Conservation (phyloP, 2,113 vertebrate genomes). For the Illadopsis cleaveri region DNA sequence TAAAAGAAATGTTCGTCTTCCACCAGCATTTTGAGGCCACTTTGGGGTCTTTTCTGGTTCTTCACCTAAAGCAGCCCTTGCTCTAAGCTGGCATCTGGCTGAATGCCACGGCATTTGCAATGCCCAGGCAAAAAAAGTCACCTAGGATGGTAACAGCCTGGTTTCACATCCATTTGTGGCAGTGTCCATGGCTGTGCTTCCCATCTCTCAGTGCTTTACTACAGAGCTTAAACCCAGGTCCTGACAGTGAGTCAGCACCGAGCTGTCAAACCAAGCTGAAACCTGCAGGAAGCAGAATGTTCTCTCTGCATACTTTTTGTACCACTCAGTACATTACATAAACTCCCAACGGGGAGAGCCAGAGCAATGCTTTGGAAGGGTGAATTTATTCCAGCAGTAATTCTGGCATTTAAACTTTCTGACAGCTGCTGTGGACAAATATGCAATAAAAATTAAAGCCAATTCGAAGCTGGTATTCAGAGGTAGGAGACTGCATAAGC, state of each 20-base stretch:
- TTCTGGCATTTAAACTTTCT: slow-evolving; percentile 48
- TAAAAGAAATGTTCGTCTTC: not conserved
- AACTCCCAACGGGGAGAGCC: slow-evolving; percentile 39
- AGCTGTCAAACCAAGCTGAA: slow-evolving; percentile 21
- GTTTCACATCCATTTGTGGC: slow-evolving; percentile 32
- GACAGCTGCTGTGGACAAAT: slow-evolving; percentile 61
- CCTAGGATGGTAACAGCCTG: not conserved
- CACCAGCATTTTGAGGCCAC: not conserved
- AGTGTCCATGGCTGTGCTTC: not conserved
- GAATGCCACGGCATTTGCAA: not conserved
- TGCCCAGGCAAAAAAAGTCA: not conserved
- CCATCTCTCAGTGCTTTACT: not conserved
- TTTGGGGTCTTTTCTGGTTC: not conserved
- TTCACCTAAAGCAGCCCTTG: not conserved
- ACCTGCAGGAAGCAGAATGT: slow-evolving; percentile 24
- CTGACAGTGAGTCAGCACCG: slow-evolving; percentile 52
- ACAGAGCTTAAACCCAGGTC: not conserved
- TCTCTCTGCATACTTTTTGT: slow-evolving; percentile 4
- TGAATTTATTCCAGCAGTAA: slow-evolving; percentile 55
- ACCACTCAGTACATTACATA: slow-evolving; percentile 48
- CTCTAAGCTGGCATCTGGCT: not conserved
- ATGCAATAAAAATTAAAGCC: slow-evolving; percentile 7
- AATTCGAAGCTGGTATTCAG: not conserved
- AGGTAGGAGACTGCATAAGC: not conserved
- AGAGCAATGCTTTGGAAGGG: slow-evolving; percentile 36